A percentile compares a stretch with the other conserved stretches of the same genome.
Conservation (phyloP, 2,888 invertebrate species). For the Drosophila percnosoma region DNA sequence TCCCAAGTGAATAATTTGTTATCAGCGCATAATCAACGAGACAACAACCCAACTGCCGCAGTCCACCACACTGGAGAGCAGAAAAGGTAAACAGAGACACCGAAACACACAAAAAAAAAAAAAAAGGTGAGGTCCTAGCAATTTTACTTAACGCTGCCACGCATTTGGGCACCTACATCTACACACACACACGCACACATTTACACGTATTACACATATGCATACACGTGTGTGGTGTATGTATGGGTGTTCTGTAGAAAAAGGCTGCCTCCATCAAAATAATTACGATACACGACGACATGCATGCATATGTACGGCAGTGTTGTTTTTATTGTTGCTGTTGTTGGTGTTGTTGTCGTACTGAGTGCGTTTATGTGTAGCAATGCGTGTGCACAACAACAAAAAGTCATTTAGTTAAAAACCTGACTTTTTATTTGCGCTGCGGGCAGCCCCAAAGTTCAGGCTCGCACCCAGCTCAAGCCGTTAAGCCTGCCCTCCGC, state of each 20-base stretch:
- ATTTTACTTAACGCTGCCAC: conserved; percentile 68
- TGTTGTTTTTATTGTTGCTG: conserved; percentile 22
- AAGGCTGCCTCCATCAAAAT: conserved; percentile 80
- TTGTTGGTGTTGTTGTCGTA: conserved; percentile 34
- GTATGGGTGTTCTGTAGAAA: conserved; percentile 45
- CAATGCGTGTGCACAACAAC: conserved; percentile 81
- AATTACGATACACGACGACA: conserved; percentile 79
- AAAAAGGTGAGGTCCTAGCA: conserved; percentile 67
- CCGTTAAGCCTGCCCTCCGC: conserved; percentile 3
- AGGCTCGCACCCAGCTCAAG: conserved; percentile 24
- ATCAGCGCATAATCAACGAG: conserved; percentile 82
- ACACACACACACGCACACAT: conserved; percentile 3
- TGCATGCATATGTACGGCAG: conserved; percentile 62
- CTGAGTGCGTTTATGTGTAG: conserved; percentile 81
- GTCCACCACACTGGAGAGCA: conserved; percentile 34
- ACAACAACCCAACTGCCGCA: conserved; percentile 52
- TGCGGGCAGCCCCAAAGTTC: conserved; percentile 67
- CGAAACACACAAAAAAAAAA: conserved; percentile 11
- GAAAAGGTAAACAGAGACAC: conserved; percentile 55
- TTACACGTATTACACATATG: background rate
- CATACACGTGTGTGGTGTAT: background rate
- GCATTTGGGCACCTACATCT: conserved; percentile 37
- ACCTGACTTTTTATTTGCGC: conserved; percentile 81
- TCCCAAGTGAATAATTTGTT: conserved; percentile 82
- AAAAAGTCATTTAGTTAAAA: conserved; percentile 82